Base-by-base conservation (phyloP, 2,888 invertebrate species). In the Kryphioiulus occultus region DNA sequence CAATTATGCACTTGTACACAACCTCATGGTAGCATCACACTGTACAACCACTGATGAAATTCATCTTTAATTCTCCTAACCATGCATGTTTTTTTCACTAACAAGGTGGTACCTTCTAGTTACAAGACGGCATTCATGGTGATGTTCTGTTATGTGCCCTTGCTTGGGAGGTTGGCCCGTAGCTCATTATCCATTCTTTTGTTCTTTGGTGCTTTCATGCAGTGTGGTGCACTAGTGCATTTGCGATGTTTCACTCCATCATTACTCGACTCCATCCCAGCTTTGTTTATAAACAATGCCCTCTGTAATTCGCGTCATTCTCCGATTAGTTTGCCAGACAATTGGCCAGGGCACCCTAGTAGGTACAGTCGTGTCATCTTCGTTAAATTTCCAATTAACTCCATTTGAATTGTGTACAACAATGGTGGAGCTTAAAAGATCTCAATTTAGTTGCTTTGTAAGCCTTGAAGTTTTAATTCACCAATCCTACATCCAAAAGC, bases 251-350 rank as follows among this genome's bases (percentile, higher is more conserved):
- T 68, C 68, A 68, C 26, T 68, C 26, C 68, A 26, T 68, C 68
- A 68, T 68, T 68, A 68, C 68, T 22, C 68, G 22, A 68, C 22
- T 68, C 68, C 68, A 68, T 68, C 26, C 68, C n/a, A 22, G 68
- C 68, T 68, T 68, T 68, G 68, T 68, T 68, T 68, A 68, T 68
- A 68, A 68, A 68, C 68, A 68, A 68, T 68, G 68, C 22, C 68
- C 5, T 0, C 26, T 7, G 68, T 68, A 68, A 68, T 68, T 68
- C 68, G 68, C 26, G 22, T 68, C 68, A 68, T 68, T 68, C 68
- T 26, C 68, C 68, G 68, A 68, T 68, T 68, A 68, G n/a, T 68
- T 68, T 26, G 2, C 68, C 3, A 68, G 22, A 68, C 68, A 68
- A 68, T 68, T 68, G n/a, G 68, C 26, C 22, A 22, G 68, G 22